These are phyloP conservation scores for Cinara cedri DNA, from an alignment of 2,888 invertebrate genomes.

Conservation along the genomic window DNA sequence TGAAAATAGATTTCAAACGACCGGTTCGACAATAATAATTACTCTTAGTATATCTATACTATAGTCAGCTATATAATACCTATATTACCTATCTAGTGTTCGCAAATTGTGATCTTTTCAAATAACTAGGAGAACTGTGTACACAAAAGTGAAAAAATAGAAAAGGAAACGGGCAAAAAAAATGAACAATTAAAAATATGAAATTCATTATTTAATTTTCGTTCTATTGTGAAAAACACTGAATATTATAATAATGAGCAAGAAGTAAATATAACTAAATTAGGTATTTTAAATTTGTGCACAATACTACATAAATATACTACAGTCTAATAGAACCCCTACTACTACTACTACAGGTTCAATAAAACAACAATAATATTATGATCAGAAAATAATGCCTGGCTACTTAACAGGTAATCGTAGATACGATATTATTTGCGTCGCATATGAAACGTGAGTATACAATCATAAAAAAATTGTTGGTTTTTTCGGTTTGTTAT, in stretches of 20 bases:
- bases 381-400: constrained; percentile 24
- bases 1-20: too few relatives aligned
- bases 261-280: constrained; percentile 34
- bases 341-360: constrained; percentile 17
- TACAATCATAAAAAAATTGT: constrained; percentile 1
- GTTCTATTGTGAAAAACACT: constrained; percentile 34
- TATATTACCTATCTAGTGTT: neutral
- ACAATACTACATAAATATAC: neutral
- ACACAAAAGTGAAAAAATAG: too few relatives aligned
- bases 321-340: constrained; percentile 2
- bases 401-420: constrained; percentile 18
- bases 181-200: constrained; percentile 35
- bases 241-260: constrained; percentile 28
- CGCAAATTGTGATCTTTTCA: neutral
- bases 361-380: neutral
- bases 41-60: too few relatives aligned
- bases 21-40: too few relatives aligned
- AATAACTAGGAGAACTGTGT: neutral
- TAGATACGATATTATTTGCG: neutral
- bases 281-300: constrained; percentile 9
- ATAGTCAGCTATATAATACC: too few relatives aligned
- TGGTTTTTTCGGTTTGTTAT: neutral
- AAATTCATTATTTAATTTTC: constrained; percentile 42
- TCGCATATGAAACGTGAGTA: neutral
- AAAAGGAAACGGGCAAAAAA: constrained; percentile 2